A percentile compares a stretch with the other conserved stretches of the same genome.
phyloP scores from a whole-genome alignment of 2,888 invertebrate species.

The Campoplex capitator region DNA sequence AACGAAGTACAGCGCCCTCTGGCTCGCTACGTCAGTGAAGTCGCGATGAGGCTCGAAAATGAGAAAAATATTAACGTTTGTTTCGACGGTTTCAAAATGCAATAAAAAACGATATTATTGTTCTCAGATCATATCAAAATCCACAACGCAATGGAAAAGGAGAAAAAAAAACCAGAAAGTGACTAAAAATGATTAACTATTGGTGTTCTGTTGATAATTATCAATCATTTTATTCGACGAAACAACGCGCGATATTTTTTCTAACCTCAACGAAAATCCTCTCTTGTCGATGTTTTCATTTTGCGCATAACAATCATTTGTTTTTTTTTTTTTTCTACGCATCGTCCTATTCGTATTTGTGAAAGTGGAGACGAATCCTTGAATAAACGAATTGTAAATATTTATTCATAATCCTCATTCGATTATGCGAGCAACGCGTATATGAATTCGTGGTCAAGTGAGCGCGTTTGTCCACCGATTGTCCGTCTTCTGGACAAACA shows the following conservation, averaged over 20 bases:
- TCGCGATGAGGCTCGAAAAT: no score
- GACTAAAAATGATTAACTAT: neutral
- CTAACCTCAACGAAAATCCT: neutral
- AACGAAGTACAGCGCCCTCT: neutral
- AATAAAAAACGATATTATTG: neutral
- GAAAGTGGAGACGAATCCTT: neutral
- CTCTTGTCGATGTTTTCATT: neutral
- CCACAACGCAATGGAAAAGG: neutral
- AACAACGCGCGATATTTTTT: neutral
- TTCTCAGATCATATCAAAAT: neutral
- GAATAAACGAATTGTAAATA: constrained; percentile 69
- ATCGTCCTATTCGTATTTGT: constrained; percentile 5
- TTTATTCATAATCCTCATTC: constrained; percentile 76
- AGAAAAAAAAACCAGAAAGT: neutral
- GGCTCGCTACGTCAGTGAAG: no score
- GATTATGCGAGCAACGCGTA: constrained; percentile 59
- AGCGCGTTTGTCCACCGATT: constrained; percentile 66
- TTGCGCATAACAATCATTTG: neutral
- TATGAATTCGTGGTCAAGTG: constrained; percentile 71
- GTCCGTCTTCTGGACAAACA: constrained; percentile 78
- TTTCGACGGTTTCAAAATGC: neutral
- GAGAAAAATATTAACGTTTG: neutral
- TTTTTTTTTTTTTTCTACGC: constrained; percentile 17
- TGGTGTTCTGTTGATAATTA: neutral
- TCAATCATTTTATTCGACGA: neutral